Evolutionary conservation across 2,113 vertebrate genomes (phyloP).

Genomic region (Poicephalus gulielmi): DNA sequence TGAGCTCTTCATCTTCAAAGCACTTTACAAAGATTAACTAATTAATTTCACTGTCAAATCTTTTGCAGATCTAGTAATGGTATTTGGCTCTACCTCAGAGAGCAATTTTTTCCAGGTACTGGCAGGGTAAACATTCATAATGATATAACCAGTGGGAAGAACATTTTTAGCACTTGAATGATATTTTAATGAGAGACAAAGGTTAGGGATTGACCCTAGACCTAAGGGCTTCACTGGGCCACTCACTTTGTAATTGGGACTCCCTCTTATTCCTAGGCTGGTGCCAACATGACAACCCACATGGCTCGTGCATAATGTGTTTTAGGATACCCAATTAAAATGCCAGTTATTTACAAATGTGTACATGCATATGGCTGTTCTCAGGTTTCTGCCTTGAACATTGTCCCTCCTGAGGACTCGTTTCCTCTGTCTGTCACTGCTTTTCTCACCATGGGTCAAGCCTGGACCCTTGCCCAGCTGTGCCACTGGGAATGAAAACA

Average conservation of each 20-base stretch:
- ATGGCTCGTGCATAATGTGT: neutral
- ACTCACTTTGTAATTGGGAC: neutral
- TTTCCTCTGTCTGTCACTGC: neutral
- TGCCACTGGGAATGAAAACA: neutral
- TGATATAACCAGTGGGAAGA: constrained; percentile 72
- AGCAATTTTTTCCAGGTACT: constrained; percentile 73
- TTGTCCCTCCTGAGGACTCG: neutral
- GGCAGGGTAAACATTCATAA: constrained; percentile 72
- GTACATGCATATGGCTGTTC: neutral
- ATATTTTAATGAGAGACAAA: constrained; percentile 43
- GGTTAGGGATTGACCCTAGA: constrained; percentile 49
- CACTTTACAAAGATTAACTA: constrained; percentile 73
- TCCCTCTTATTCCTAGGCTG: neutral
- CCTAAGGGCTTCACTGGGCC: constrained; percentile 15
- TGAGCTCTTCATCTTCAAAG: constrained; percentile 73
- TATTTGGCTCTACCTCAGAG: constrained; percentile 74
- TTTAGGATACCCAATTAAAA: neutral
- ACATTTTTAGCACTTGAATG: constrained; percentile 33
- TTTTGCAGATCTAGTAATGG: constrained; percentile 74
- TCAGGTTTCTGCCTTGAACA: neutral
- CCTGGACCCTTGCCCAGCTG: neutral
- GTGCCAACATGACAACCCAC: neutral
- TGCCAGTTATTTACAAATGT: neutral
- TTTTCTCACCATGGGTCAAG: neutral
- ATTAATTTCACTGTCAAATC: constrained; percentile 77